Evolutionary conservation across 1,140 invertebrate genomes (phyloP).

Genomic region (Drosophila littoralis): DNA sequence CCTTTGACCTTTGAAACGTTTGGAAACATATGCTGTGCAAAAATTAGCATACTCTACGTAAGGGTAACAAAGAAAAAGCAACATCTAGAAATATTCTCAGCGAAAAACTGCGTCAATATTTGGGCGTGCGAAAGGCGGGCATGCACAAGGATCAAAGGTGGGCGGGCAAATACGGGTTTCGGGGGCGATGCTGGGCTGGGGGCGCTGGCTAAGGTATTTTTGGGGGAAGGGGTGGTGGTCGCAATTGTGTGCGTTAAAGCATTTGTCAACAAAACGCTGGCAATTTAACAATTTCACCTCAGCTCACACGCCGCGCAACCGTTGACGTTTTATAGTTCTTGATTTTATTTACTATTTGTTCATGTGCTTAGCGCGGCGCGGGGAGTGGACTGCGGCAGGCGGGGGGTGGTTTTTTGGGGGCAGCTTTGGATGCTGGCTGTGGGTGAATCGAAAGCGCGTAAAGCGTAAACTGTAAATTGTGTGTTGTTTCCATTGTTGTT

Average conservation of each 20-base stretch:
- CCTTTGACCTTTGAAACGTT: no score
- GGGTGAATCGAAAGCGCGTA: slow-evolving; percentile 49
- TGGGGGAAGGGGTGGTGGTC: neutral
- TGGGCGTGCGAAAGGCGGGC: neutral
- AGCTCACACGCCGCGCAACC: neutral
- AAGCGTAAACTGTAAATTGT: slow-evolving; percentile 77
- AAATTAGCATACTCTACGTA: no score
- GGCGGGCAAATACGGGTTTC: neutral
- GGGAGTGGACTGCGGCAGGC: neutral
- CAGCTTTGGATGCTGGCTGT: neutral
- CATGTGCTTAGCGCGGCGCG: slow-evolving; percentile 28
- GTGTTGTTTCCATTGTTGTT: slow-evolving; percentile 42
- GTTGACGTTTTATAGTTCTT: slow-evolving; percentile 65
- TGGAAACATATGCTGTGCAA: no score
- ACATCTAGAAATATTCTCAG: neutral
- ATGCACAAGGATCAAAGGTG: neutral
- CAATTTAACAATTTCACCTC: slow-evolving; percentile 44
- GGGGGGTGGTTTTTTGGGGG: neutral
- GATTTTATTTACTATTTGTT: slow-evolving; percentile 78
- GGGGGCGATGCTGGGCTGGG: neutral
- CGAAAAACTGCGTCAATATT: slow-evolving; percentile 28
- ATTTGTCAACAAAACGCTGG: slow-evolving; percentile 63
- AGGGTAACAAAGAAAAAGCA: slow-evolving; percentile 30
- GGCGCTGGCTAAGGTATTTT: neutral
- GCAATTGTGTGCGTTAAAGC: slow-evolving; percentile 31